Conservation (phyloP, 2,113 vertebrate species). For the Anhinga rufa region DNA sequence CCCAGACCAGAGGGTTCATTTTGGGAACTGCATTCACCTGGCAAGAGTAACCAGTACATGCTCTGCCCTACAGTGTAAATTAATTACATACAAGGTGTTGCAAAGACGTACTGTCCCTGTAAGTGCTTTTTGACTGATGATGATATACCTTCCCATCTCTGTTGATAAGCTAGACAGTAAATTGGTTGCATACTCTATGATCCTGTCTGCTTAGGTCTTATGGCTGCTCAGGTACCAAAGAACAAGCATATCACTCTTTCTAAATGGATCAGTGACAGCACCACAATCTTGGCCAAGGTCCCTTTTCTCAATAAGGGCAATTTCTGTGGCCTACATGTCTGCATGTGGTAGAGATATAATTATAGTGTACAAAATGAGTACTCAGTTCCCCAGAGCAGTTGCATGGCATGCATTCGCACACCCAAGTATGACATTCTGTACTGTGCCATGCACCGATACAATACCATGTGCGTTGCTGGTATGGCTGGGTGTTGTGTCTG, state of each 20-base stretch:
- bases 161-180: neutral
- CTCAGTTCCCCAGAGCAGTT: neutral
- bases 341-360: neutral
- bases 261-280: neutral
- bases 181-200: neutral
- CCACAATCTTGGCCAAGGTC: neutral
- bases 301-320: neutral
- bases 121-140: neutral
- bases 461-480: accelerated
- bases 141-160: neutral
- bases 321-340: neutral
- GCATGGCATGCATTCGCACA: neutral
- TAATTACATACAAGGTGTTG: neutral
- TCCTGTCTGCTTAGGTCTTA: neutral
- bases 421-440: neutral
- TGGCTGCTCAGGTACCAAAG: neutral
- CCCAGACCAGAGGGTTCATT: neutral
- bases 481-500: neutral
- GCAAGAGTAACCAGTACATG: neutral
- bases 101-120: neutral
- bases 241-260: neutral
- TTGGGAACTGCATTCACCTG: neutral
- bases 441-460: accelerated
- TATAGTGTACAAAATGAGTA: neutral
- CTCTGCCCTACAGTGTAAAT: neutral